Evolutionary conservation across 2,113 vertebrate species (phyloP).

Genomic region (Telmatochromis brichardi): DNA sequence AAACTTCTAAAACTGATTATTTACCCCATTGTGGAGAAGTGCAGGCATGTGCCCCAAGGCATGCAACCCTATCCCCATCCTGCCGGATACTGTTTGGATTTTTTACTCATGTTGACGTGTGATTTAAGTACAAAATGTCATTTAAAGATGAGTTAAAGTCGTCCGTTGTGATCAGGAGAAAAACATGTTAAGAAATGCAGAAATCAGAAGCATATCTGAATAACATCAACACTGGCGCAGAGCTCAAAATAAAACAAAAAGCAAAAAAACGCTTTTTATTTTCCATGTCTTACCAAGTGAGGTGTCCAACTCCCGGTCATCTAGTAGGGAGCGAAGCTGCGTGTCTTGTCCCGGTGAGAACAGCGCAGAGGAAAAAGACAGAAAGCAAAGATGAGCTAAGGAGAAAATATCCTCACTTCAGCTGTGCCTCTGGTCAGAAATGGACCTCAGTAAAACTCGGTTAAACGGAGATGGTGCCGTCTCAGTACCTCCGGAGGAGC

Average conservation of each 20-base stretch:
- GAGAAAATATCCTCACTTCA: conserved; percentile 48
- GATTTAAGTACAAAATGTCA: not conserved
- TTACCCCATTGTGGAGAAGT: not conserved
- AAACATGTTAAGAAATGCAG: not conserved
- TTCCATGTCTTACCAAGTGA: conserved; percentile 60
- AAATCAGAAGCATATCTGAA: not conserved
- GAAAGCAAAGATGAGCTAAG: not conserved
- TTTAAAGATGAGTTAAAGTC: not conserved
- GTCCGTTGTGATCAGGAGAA: not conserved
- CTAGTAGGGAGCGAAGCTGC: conserved; percentile 49
- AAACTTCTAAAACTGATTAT: conserved; percentile 53
- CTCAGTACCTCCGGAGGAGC: conserved; percentile 34
- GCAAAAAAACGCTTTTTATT: not conserved
- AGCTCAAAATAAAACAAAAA: not conserved
- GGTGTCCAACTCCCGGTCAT: conserved; percentile 65
- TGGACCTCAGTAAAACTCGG: not conserved
- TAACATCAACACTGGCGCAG: not conserved
- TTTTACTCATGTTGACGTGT: not conserved
- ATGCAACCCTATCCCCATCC: not conserved
- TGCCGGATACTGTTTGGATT: not conserved
- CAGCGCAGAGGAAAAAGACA: not conserved
- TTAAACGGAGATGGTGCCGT: not conserved
- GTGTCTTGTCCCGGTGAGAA: conserved; percentile 44
- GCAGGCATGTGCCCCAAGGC: not conserved
- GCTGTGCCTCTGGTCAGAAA: not conserved